Conservation (phyloP, 1,140 invertebrate species). For the Pseudomyrmex sp. region DNA sequence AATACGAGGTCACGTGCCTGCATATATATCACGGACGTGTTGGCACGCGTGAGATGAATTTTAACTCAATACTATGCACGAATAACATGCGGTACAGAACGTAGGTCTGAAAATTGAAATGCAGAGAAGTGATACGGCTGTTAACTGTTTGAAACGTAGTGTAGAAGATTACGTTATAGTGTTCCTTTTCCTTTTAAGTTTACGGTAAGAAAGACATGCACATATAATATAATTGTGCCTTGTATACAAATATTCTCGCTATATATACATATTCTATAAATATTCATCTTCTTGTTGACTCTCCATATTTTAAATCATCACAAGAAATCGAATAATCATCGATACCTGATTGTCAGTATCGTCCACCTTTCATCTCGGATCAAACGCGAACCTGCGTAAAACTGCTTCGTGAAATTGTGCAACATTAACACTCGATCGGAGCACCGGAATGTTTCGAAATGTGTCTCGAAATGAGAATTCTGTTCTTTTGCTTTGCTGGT, state of each 20-base stretch:
- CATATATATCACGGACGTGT: neutral
- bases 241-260: too few species aligned
- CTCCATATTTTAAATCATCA: too few species aligned
- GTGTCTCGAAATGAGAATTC: slow-evolving; percentile 12
- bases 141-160: neutral
- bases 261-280: too few species aligned
- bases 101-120: too few species aligned
- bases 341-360: neutral
- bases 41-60: neutral
- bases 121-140: neutral
- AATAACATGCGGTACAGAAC: neutral
- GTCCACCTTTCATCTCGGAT: neutral
- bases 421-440: slow-evolving; percentile 1
- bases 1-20: neutral
- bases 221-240: too few species aligned
- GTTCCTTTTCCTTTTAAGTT: too few species aligned
- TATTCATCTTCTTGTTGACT: too few species aligned
- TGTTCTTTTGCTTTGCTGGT: neutral
- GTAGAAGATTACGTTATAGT: neutral
- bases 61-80: neutral
- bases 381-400: neutral
- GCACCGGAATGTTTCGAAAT: neutral
- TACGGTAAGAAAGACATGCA: too few species aligned
- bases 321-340: too few species aligned
- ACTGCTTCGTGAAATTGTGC: slow-evolving; percentile 3